Evolutionary conservation across 2,797 vertebrate species (phyloP).

Genomic region (Ispidina lecontei): DNA sequence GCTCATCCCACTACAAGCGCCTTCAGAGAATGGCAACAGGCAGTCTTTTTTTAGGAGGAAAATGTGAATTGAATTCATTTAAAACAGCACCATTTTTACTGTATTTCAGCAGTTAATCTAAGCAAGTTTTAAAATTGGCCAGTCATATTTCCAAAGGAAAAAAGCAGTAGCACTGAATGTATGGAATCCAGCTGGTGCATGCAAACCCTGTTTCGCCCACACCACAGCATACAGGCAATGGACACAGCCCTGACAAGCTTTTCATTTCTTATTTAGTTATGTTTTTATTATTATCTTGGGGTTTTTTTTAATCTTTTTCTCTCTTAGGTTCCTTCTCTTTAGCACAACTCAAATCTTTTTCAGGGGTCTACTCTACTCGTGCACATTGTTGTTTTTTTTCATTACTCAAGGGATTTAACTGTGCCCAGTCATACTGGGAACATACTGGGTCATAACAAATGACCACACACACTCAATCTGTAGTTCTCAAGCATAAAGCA

Average conservation of each 20-base stretch:
- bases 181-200: background rate
- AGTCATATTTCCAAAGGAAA: slow-evolving; percentile 2
- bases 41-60: slow-evolving; percentile 40
- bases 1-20: slow-evolving; percentile 50
- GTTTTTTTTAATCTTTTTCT: background rate
- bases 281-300: too few relatives aligned
- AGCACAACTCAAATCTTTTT: background rate
- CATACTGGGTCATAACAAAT: background rate
- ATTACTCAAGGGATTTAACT: background rate
- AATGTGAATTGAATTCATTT: slow-evolving; percentile 31
- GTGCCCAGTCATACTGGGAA: background rate
- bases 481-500: background rate
- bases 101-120: slow-evolving; percentile 5
- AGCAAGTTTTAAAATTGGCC: slow-evolving; percentile 28
- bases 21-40: slow-evolving; percentile 51
- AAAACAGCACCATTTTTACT: slow-evolving; percentile 31
- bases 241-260: background rate
- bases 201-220: background rate
- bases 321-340: background rate
- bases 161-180: background rate
- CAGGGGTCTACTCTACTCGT: background rate
- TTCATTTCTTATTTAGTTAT: background rate
- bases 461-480: background rate
- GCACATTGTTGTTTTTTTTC: background rate
- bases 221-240: background rate